Percentiles rank a stretch among this genome's conserved stretches.
phyloP scores from a whole-genome alignment of 2,888 invertebrate genomes.

The Eupeodes latifasciatus region DNA sequence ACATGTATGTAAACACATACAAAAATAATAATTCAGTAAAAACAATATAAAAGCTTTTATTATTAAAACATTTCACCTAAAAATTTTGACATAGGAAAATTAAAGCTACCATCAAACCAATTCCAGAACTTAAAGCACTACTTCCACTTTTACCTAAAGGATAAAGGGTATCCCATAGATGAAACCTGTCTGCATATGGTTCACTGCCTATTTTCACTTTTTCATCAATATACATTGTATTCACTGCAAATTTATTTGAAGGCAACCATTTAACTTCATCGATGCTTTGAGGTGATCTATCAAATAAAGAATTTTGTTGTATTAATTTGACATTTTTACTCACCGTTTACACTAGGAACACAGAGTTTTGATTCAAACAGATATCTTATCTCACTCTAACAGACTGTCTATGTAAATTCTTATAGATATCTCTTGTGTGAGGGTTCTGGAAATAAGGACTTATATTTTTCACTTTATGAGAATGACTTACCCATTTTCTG shows the following conservation, averaged over 20 bases:
- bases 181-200: constrained; percentile 61
- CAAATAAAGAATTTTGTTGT: not conserved
- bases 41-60: not conserved
- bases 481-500: constrained; percentile 79
- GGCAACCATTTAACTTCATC: constrained; percentile 51
- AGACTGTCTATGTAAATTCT: no score
- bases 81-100: not conserved
- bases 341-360: no score
- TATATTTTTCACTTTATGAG: no score
- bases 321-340: not conserved
- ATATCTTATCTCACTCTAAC: no score
- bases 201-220: constrained; percentile 53
- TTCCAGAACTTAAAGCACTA: not conserved
- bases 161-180: constrained; percentile 74
- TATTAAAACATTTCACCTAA: not conserved
- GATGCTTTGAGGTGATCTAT: constrained; percentile 24
- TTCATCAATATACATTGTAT: constrained; percentile 72
- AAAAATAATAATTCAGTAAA: no score
- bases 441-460: no score
- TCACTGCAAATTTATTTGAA: not conserved
- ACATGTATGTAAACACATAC: no score
- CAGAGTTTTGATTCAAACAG: no score
- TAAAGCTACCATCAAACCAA: not conserved
- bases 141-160: constrained; percentile 27
- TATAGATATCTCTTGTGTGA: no score